Conservation (phyloP, 2,113 vertebrate species). For the Charina bottae region DNA sequence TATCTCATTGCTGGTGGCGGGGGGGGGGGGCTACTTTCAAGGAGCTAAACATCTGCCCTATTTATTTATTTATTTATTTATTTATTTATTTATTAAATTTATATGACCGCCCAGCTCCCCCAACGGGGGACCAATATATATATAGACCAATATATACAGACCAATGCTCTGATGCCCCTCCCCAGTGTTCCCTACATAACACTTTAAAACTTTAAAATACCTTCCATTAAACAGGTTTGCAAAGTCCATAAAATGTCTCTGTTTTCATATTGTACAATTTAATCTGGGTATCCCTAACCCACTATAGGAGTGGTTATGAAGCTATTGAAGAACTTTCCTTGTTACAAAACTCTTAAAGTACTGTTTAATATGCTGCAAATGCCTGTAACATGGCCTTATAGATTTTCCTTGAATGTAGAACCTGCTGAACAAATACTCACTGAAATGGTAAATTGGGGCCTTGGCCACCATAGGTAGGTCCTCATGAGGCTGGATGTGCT, state of each 20-base stretch:
- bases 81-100: too few species aligned
- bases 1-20: background rate
- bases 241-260: background rate
- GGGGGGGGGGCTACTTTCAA: background rate
- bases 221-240: background rate
- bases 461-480: background rate
- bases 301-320: background rate
- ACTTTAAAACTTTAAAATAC: background rate
- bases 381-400: background rate
- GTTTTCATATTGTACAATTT: background rate
- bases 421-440: background rate
- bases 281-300: background rate
- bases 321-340: background rate
- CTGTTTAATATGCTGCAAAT: background rate
- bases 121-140: too few species aligned
- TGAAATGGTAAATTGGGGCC: background rate
- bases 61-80: too few species aligned
- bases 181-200: background rate
- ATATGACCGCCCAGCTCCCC: too few species aligned
- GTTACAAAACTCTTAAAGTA: background rate
- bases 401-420: background rate
- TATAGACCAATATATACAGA: too few species aligned
- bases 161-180: background rate
- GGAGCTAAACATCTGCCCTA: background rate
- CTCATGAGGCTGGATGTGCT: background rate